Percentiles rank a stretch among this genome's conserved stretches.
Evolutionary conservation across 2,797 vertebrate genomes (phyloP).

Genomic region (Anguilla marmorata): DNA sequence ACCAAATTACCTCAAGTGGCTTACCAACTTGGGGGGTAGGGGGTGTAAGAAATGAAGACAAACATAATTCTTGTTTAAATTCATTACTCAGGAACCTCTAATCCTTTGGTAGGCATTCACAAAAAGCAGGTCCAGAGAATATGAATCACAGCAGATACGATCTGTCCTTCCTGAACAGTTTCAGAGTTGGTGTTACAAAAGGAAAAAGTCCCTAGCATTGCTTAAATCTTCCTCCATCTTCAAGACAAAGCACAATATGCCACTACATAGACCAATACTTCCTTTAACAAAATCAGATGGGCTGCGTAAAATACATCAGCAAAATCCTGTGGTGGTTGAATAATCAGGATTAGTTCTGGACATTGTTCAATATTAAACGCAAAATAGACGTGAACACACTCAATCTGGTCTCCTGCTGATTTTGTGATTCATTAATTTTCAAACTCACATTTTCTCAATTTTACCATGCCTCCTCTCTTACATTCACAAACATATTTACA

Average conservation of each 20-base stretch:
- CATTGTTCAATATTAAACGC: not conserved
- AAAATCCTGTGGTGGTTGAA: not conserved
- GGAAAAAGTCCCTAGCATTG: not conserved
- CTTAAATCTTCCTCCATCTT: not conserved
- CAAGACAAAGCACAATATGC: no score
- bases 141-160: not conserved
- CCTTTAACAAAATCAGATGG: not conserved
- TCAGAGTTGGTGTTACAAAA: not conserved
- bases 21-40: not conserved
- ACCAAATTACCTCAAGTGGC: not conserved
- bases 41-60: not conserved
- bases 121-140: not conserved
- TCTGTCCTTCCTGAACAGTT: not conserved
- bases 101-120: not conserved
- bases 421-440: not conserved
- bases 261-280: not conserved
- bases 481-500: not conserved
- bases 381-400: not conserved
- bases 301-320: not conserved
- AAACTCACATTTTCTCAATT: not conserved
- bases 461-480: not conserved
- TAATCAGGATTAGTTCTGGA: not conserved
- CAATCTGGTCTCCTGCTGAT: not conserved
- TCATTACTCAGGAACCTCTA: not conserved
- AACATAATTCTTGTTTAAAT: not conserved